Base-by-base conservation (phyloP, 2,113 vertebrate genomes). In the Fukomys damarensis region DNA sequence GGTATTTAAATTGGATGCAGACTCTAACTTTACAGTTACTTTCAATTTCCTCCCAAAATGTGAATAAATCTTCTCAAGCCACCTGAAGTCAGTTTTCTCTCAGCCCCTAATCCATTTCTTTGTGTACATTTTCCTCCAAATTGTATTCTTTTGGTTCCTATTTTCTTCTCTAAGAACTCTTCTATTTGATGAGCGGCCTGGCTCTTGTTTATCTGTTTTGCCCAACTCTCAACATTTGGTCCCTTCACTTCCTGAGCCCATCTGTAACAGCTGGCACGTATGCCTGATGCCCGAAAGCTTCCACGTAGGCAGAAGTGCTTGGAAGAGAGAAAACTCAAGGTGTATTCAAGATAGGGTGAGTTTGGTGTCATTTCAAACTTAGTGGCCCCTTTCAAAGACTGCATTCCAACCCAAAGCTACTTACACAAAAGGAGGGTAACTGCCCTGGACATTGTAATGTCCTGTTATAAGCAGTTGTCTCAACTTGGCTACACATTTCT, bases 1-100 rank as follows among this genome's bases (percentile, higher is more conserved):
- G 88, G 30, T 82, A 74, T 85, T 80, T 86, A 85, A 95, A 88
- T 77, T 92, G 66, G 46, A 92, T 70, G 54, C 86, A 97, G 93
- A 93, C 17, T 72, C 83, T n/a, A 82, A 49, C 56, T 76, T 81
- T 56, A 94, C 24, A 85, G 49, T 93, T 91, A 58, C 86, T 96
- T 83, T 28, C 46, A 38, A 38, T 95, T 93, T 90, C 70, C 38
- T 86, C 61, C 35, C 82, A 1, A 65, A 86, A 88, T 58, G 8
- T 65, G 30, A 96, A 11, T 93, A 87, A 91, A 63, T 85, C 58
- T 93, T 94, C 43, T 81, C 32, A 76, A 46, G 11, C 12, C 81
- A 87, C 32, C 26, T n/a, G 54, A 91, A 94, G 26, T 68, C 28
- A 54, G 9, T 81, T 96, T 95, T 81, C 24, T 80, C 63, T 94